These are phyloP conservation scores for Cepaea hortensis DNA, from an alignment of 2,888 invertebrate genomes.

Conservation along the genomic window DNA sequence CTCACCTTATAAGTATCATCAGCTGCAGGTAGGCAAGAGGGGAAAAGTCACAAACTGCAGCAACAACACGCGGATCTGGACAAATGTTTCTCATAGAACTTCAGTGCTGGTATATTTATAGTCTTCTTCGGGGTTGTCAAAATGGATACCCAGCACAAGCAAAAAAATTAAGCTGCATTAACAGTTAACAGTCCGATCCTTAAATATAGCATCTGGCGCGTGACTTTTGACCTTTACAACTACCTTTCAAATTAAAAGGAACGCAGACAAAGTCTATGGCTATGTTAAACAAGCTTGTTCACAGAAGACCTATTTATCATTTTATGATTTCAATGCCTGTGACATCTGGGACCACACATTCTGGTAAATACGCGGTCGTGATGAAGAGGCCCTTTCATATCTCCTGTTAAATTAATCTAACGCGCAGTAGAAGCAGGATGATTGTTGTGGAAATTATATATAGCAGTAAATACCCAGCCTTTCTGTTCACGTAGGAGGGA, in stretches of 20 bases:
- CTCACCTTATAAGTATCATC: conserved; percentile 20
- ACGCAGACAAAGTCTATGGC: neutral
- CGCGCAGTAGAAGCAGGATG: neutral
- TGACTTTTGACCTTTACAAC: conserved; percentile 9
- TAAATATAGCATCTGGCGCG: neutral
- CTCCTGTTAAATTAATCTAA: conserved; percentile 4
- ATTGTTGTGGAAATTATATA: neutral
- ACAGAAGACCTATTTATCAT: neutral
- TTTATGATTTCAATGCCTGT: neutral
- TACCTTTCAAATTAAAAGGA: neutral
- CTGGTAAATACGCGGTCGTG: neutral
- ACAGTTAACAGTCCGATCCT: neutral
- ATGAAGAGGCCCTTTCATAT: neutral
- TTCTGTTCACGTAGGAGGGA: conserved; percentile 1
- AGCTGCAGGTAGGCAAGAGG: neutral
- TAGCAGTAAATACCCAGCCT: neutral
- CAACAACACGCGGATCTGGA: too few relatives aligned
- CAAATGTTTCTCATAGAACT: too few relatives aligned
- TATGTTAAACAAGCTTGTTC: neutral
- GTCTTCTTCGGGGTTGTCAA: too few relatives aligned
- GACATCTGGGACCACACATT: conserved; percentile 23
- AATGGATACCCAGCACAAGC: too few relatives aligned
- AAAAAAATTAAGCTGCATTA: too few relatives aligned
- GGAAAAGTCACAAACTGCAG: too few relatives aligned
- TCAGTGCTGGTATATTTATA: too few relatives aligned